These are phyloP conservation scores for Thamnophis elegans DNA, from an alignment of 2,797 vertebrate genomes.

Conservation along the genomic window DNA sequence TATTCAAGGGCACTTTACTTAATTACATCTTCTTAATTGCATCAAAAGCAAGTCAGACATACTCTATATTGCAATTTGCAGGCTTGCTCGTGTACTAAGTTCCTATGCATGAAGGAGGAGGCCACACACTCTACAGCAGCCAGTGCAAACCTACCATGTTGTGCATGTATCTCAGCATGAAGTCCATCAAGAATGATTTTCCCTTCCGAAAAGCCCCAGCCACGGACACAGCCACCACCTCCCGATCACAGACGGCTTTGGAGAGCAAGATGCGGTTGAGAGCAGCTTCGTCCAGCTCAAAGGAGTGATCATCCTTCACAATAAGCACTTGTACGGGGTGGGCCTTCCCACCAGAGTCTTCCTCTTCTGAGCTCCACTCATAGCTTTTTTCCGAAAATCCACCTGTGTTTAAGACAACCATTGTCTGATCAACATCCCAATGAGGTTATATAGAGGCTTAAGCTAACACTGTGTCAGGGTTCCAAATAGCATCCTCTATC, in stretches of 20 bases:
- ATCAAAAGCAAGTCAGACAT: neutral
- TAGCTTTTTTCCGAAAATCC: conserved; percentile 89
- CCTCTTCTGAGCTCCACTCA: conserved; percentile 97
- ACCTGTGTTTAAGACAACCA: conserved; percentile 69
- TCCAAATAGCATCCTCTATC: no score
- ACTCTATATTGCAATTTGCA: neutral
- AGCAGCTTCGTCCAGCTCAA: conserved; percentile 91
- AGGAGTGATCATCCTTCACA: conserved; percentile 96
- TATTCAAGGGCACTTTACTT: no score
- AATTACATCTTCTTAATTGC: neutral
- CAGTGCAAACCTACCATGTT: conserved; percentile 77
- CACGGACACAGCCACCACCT: conserved; percentile 94
- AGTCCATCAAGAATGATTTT: conserved; percentile 99
- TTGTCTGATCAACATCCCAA: neutral
- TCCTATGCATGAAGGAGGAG: neutral
- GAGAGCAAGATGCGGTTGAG: conserved; percentile 91
- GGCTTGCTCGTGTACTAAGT: neutral
- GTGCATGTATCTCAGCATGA: conserved; percentile 99
- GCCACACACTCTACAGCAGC: neutral
- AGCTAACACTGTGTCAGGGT: no score
- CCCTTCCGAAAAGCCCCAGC: conserved; percentile 97
- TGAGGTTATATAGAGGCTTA: neutral
- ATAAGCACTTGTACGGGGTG: conserved; percentile 92
- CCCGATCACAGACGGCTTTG: conserved; percentile 87
- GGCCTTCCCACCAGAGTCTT: conserved; percentile 87